Evolutionary conservation across 2,888 invertebrate species (phyloP).

Genomic region (Perdita meconis): DNA sequence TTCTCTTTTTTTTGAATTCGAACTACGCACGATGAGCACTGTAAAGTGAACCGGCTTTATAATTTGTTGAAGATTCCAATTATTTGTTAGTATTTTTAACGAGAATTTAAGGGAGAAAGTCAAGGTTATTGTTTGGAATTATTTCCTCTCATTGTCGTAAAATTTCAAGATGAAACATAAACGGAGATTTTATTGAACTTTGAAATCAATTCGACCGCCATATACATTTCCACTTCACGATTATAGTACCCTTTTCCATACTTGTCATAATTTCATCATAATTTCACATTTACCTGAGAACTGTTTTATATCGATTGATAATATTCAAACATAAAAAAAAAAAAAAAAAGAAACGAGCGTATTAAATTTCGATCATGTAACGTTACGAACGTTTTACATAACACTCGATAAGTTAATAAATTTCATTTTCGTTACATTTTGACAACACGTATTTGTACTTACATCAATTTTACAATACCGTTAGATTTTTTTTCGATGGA

Average conservation of each 20-base stretch:
- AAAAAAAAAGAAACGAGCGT: no score
- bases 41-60: not conserved
- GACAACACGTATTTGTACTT: constrained; percentile 56
- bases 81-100: not conserved
- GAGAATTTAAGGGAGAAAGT: not conserved
- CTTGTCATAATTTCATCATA: constrained; percentile 17
- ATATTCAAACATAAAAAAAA: constrained; percentile 13
- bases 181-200: constrained; percentile 11
- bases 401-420: constrained; percentile 26
- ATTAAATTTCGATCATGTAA: no score
- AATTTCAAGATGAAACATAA: constrained; percentile 6
- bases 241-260: constrained; percentile 3
- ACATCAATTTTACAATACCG: constrained; percentile 49
- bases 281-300: constrained; percentile 29
- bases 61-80: not conserved
- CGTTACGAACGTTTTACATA: no score
- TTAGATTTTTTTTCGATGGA: constrained; percentile 24
- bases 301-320: constrained; percentile 8
- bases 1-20: constrained; percentile 20
- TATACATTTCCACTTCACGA: constrained; percentile 16
- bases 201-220: constrained; percentile 26
- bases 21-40: not conserved
- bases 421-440: constrained; percentile 22
- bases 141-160: not conserved
- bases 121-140: not conserved